Evolutionary conservation across 2,797 vertebrate genomes (phyloP).

Genomic region (Aratinga solstitialis): DNA sequence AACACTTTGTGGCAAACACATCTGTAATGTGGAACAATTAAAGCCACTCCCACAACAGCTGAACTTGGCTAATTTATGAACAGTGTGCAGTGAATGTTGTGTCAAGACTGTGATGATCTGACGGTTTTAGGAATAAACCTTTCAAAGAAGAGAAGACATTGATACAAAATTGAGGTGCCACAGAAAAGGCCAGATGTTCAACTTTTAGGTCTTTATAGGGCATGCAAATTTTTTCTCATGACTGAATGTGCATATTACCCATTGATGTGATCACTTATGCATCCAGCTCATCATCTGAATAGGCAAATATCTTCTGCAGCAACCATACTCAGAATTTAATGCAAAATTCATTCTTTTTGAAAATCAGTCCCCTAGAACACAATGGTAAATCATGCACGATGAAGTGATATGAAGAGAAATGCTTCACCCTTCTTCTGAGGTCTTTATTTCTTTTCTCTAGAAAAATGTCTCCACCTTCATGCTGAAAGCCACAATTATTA

Average conservation of each 20-base stretch:
- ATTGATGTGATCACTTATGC: constrained; percentile 66
- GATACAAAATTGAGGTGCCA: constrained; percentile 53
- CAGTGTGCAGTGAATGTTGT: constrained; percentile 9
- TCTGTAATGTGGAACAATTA: background rate
- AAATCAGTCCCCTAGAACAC: constrained; percentile 62
- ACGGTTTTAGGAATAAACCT: constrained; percentile 28
- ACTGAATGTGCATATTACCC: constrained; percentile 69
- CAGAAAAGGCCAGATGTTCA: constrained; percentile 70
- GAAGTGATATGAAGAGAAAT: constrained; percentile 41
- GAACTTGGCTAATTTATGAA: background rate
- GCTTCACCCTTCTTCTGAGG: constrained; percentile 45
- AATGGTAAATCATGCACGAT: constrained; percentile 63
- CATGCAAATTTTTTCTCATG: constrained; percentile 65
- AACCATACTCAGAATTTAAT: constrained; percentile 56
- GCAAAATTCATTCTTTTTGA: constrained; percentile 69
- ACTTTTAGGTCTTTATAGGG: constrained; percentile 62
- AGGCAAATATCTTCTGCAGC: constrained; percentile 64
- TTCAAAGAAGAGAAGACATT: constrained; percentile 40
- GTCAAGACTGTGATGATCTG: constrained; percentile 39
- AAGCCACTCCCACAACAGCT: background rate
- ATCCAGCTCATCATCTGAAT: constrained; percentile 68
- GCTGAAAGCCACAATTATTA: constrained; percentile 58
- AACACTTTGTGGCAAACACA: background rate
- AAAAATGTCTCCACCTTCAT: constrained; percentile 62
- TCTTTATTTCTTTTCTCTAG: constrained; percentile 58